A percentile compares a stretch with the other conserved stretches of the same genome.
These are phyloP conservation scores for Gadopsis marmoratus DNA, from an alignment of 2,797 vertebrate genomes.

Conservation along the genomic window DNA sequence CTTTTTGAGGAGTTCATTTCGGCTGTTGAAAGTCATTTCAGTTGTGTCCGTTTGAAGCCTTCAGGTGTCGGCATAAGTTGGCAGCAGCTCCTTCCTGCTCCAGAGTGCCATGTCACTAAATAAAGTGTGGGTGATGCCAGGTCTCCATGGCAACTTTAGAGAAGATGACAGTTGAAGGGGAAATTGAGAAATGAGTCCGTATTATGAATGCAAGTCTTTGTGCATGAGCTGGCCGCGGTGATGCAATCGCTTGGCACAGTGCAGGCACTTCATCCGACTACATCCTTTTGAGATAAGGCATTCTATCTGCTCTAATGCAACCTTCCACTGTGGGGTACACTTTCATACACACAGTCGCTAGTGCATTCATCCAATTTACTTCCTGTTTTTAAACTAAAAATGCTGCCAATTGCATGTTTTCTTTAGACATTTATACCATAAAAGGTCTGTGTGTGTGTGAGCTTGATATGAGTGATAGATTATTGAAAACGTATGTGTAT, in stretches of 20 bases:
- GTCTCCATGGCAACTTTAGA: slow-evolving; percentile 43
- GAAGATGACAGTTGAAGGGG: slow-evolving; percentile 39
- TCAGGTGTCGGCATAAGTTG: background rate
- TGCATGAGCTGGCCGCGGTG: slow-evolving; percentile 32
- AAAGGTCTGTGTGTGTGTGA: background rate
- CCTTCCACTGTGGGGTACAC: slow-evolving; percentile 37
- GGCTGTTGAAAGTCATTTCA: background rate
- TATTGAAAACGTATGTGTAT: background rate
- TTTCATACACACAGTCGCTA: slow-evolving; percentile 23
- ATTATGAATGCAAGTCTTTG: slow-evolving; percentile 50
- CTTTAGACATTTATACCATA: background rate
- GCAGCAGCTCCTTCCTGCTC: slow-evolving; percentile 12
- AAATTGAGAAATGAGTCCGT: slow-evolving; percentile 48
- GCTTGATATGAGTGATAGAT: background rate
- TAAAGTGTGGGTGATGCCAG: slow-evolving; percentile 20
- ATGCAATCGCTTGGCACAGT: slow-evolving; percentile 68
- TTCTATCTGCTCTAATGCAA: slow-evolving; percentile 65
- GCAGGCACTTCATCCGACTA: slow-evolving; percentile 33
- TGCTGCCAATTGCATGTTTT: background rate
- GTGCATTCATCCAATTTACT: slow-evolving; percentile 16
- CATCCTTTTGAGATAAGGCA: slow-evolving; percentile 36
- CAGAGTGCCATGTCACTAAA: slow-evolving; percentile 27
- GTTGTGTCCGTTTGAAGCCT: background rate
- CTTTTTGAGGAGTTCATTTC: slow-evolving; percentile 1
- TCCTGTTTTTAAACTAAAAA: slow-evolving; percentile 1